phyloP scores from a whole-genome alignment of 1,140 invertebrate species.

The Galendromus occidentalis region DNA sequence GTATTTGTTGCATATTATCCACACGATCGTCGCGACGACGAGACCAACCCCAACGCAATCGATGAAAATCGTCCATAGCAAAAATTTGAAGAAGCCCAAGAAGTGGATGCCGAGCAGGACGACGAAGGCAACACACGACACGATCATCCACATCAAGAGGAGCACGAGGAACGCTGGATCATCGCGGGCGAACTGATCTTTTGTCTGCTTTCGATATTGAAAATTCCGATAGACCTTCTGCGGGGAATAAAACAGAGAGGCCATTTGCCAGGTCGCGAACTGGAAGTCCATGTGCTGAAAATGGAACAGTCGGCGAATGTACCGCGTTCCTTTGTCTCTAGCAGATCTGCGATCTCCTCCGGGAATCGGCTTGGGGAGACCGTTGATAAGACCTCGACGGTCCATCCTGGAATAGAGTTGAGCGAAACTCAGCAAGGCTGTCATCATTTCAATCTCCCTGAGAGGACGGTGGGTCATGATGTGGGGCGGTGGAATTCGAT shows the following conservation, averaged over 20 bases:
- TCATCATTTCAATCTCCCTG: no score
- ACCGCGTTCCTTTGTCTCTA: slow-evolving; percentile 60
- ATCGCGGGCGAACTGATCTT: slow-evolving; percentile 95
- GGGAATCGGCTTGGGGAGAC: neutral
- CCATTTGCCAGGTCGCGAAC: slow-evolving; percentile 96
- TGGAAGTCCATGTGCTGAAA: slow-evolving; percentile 99
- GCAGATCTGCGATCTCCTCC: neutral
- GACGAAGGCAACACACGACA: slow-evolving; percentile 74
- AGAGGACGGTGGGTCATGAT: no score
- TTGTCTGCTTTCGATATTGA: slow-evolving; percentile 93
- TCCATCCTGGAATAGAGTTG: neutral
- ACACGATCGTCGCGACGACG: slow-evolving; percentile 68
- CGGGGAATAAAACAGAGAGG: slow-evolving; percentile 80
- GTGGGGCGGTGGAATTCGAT: no score
- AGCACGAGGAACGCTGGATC: slow-evolving; percentile 95
- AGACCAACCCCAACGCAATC: slow-evolving; percentile 79
- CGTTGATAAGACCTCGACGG: neutral
- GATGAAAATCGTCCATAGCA: slow-evolving; percentile 78
- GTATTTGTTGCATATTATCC: slow-evolving; percentile 72
- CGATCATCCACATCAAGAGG: slow-evolving; percentile 49
- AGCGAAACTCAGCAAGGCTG: no score
- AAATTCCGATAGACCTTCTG: slow-evolving; percentile 98
- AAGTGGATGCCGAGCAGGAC: slow-evolving; percentile 54
- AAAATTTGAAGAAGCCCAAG: slow-evolving; percentile 56
- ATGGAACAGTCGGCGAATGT: slow-evolving; percentile 67